Base-by-base conservation (phyloP, 2,888 invertebrate species). In the Entomobrya proxima region DNA sequence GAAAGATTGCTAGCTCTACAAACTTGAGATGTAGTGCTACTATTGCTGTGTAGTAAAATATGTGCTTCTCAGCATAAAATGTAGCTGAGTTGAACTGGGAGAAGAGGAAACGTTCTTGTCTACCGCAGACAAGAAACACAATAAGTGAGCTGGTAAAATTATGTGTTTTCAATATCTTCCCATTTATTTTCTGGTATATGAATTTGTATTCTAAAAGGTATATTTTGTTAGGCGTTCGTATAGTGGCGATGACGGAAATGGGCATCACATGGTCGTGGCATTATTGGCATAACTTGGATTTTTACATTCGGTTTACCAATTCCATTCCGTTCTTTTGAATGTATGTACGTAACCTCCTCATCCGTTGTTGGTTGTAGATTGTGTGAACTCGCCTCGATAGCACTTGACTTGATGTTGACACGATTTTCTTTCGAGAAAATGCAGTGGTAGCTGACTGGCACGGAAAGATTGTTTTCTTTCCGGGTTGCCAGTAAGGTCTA, bases 271-370 rank as follows among this genome's bases (percentile, higher is more conserved):
- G 67, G 67, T 21, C 5, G 21, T 32, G 67, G 37, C 67, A 67
- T 61, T 67, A 21, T 37, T 67, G 37, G 37, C 35, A 67, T 67
- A 37, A 35, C 67, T 61, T 67, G 40, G 67, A 37, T 37, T 67
- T 67, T 58, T 58, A 4, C 30, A 1, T 7, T 24, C 13, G 55
- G 27, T 58, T 27, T 58, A 27, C 27, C 13, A 58, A 30, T 27
- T 58, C 9, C 30, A 6, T n/a, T n/a, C n/a, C n/a, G n/a, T n/a
- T n/a, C n/a, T n/a, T n/a, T 58, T 27, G 24, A 18, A 58, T 58
- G 15, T 27, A 58, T 58, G 30, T 30, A 30, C 11, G 15, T 58
- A 58, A 27, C 55, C 11, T 58, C 30, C 55, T 58, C 30, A 5
- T 4, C 18, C 7, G 18, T 18, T 18, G 18, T 2, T 21, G 18